These are phyloP conservation scores for Canis aureus DNA, from an alignment of 2,113 vertebrate species.

Conservation along the genomic window DNA sequence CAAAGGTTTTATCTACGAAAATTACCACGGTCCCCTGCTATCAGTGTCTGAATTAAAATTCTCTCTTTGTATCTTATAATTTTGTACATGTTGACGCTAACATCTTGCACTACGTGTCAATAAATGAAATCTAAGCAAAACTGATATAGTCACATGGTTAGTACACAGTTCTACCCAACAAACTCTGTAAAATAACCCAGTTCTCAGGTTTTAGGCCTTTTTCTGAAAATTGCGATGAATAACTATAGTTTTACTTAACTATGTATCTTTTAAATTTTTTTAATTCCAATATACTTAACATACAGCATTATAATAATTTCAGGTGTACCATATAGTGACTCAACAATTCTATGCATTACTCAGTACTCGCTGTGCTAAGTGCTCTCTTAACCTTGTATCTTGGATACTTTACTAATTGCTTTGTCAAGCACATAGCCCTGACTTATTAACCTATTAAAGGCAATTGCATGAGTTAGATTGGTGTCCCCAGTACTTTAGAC, in stretches of 20 bases:
- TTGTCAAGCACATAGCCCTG: background rate
- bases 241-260: background rate
- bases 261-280: background rate
- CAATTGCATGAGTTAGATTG: background rate
- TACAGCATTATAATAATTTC: background rate
- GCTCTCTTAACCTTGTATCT: background rate
- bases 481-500: background rate
- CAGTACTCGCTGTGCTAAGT: background rate
- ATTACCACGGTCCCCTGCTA: background rate
- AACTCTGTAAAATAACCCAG: background rate
- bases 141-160: background rate
- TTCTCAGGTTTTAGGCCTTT: background rate
- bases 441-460: background rate
- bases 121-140: background rate
- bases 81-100: background rate
- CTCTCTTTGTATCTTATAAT: background rate
- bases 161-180: background rate
- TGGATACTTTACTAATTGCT: background rate
- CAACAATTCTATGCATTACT: background rate
- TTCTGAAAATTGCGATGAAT: background rate
- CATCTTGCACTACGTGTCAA: background rate
- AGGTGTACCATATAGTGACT: background rate
- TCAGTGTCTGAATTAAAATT: conserved; percentile 11
- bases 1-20: background rate
- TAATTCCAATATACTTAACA: background rate